Percentiles rank a stretch among this genome's conserved stretches.
Conservation (phyloP, 53 echinoderm and acorn worm species). For the Paelopatides confundens region DNA sequence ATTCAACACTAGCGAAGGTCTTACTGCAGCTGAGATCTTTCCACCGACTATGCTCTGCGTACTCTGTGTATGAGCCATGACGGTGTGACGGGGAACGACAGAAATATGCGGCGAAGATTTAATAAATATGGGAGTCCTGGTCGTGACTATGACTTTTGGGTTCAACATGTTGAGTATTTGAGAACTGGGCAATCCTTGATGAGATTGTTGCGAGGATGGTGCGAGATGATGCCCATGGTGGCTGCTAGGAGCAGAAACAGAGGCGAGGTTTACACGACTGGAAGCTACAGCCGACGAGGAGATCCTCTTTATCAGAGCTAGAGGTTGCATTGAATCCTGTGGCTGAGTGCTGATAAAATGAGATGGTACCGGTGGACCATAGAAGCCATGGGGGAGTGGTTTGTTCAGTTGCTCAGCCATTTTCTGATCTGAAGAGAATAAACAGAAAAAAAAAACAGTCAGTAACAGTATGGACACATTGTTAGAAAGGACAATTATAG, state of each 20-base stretch:
- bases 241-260: not conserved
- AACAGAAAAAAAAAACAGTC: too few species aligned
- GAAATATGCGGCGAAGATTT: constrained; percentile 54
- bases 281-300: not conserved
- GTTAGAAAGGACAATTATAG: too few species aligned
- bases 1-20: not conserved
- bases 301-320: constrained; percentile 15
- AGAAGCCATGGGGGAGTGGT: constrained; percentile 11
- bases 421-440: not conserved
- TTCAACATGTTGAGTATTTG: not conserved
- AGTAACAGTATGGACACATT: too few species aligned
- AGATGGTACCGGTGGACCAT: constrained; percentile 27
- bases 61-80: constrained; percentile 33
- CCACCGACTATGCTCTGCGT: constrained; percentile 9
- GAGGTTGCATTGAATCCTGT: constrained; percentile 29
- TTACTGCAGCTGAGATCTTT: not conserved
- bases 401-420: constrained; percentile 21
- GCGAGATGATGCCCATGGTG: constrained; percentile 9
- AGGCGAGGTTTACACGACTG: not conserved
- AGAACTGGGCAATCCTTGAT: not conserved
- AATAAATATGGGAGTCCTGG: constrained; percentile 84
- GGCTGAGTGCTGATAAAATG: constrained; percentile 29
- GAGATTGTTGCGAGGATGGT: constrained; percentile 2
- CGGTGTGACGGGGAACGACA: not conserved
- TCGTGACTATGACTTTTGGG: constrained; percentile 89